phyloP scores from a whole-genome alignment of 2,888 invertebrate species.

The Mactromeris polynyma region DNA sequence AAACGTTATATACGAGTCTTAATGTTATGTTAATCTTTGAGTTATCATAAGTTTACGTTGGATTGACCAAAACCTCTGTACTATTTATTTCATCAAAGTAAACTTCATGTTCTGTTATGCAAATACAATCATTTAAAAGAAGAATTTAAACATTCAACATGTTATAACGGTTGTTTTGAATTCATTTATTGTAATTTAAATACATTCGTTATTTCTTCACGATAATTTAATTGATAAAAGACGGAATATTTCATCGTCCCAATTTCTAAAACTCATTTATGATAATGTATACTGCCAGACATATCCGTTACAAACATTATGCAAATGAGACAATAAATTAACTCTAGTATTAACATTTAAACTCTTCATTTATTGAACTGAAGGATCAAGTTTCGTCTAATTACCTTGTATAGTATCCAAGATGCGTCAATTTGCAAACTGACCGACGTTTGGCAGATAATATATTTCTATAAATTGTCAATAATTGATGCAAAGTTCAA shows the following conservation, averaged over 20 bases:
- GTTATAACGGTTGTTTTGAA: too few species aligned
- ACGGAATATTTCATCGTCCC: not conserved
- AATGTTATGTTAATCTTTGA: too few species aligned
- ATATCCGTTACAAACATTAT: constrained; percentile 65
- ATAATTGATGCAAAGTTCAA: constrained; percentile 4
- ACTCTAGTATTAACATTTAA: constrained; percentile 46
- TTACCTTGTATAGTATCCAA: constrained; percentile 21
- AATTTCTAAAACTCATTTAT: constrained; percentile 48
- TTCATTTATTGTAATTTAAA: not conserved
- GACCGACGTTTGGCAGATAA: constrained; percentile 34
- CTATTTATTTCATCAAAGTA: too few species aligned
- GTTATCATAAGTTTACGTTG: too few species aligned
- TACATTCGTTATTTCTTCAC: not conserved
- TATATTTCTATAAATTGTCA: constrained; percentile 19
- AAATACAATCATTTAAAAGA: not conserved
- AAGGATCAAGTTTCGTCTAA: constrained; percentile 39
- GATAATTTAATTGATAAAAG: constrained; percentile 7
- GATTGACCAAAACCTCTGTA: too few species aligned
- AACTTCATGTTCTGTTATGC: not conserved
- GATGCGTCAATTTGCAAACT: constrained; percentile 36
- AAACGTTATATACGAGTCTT: too few species aligned
- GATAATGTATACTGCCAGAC: constrained; percentile 61
- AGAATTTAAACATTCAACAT: too few species aligned
- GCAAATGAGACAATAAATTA: constrained; percentile 67
- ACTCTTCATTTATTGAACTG: constrained; percentile 47